Evolutionary conservation across 2,113 vertebrate genomes (phyloP), one percentile per base, ranked within the genome.

Genomic region (Vanacampus margaritifer): DNA sequence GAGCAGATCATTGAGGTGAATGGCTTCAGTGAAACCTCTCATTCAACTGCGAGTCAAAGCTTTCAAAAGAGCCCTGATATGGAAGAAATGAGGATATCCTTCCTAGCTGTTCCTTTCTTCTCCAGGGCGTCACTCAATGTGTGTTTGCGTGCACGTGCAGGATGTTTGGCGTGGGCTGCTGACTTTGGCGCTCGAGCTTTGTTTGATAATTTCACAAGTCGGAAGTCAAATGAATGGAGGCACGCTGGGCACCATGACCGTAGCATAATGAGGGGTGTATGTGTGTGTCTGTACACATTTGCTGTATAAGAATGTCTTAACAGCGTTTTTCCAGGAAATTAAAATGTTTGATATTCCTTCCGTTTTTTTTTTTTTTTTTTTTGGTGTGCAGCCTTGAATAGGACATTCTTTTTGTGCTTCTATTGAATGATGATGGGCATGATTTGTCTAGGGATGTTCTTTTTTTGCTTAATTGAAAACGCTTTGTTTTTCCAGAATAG

Each of bases 181-280:
- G 86, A 90, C 85, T 88, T 84, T 61, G 58, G 81, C 64, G 66
- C 75, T 83, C 80, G 84, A 86, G 86, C 89, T 86, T 86, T 66
- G 81, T 85, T 65, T 68, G 71, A 86, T 80, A 87, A 86, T 84
- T 32, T 81, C 82, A 84, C 77, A 85, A 86, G 83, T 72, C 85
- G 88, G 87, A 86, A 89, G 82, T 81, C 6, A 73, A 60, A 51
- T 90, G 84, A 90, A 91, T 84, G 71, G 83, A 32, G 37, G 80
- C 84, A 83, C 32, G 72, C 84, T 79, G 85, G 72, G 86, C 70
- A 46, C 60, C 70, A 67, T 76, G 71, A 79, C 74, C 63, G 62
- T 80, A 83, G 69, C 63, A 67, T 82, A 84, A 88, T 87, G 79
- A 79, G 74, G 58, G 71, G 78, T 69, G 71, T 68, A 54, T 24